These are phyloP conservation scores for Regulus satrapa DNA, from an alignment of 2,113 vertebrate genomes.

Conservation along the genomic window DNA sequence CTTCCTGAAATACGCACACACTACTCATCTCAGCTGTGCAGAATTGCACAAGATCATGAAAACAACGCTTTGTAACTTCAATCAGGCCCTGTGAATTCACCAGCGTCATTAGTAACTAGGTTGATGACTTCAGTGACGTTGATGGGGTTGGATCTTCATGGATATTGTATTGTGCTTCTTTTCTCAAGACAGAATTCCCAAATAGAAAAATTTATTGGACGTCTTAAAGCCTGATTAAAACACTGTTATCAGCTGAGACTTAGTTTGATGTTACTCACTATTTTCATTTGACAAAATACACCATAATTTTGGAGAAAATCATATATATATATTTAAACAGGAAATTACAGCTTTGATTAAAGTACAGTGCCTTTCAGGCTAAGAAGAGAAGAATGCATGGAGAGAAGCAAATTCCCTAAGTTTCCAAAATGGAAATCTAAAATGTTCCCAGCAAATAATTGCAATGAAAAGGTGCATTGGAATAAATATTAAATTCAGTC, in stretches of 20 bases:
- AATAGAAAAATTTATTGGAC: conserved; percentile 42
- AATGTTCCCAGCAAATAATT: conserved; percentile 3
- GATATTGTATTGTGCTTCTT: conserved; percentile 38
- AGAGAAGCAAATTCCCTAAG: background rate
- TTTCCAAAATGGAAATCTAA: conserved; percentile 6
- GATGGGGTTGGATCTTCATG: conserved; percentile 46
- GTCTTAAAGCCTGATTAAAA: conserved; percentile 54
- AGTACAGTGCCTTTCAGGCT: background rate
- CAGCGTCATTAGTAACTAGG: conserved; percentile 23
- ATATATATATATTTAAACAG: background rate
- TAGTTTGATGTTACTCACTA: conserved; percentile 20
- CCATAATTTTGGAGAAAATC: conserved; percentile 12
- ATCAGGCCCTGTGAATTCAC: conserved; percentile 41
- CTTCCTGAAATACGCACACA: background rate
- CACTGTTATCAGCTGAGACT: background rate
- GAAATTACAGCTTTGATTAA: conserved; percentile 24
- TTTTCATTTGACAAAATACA: conserved; percentile 40
- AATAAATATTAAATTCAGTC: background rate
- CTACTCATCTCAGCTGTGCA: background rate
- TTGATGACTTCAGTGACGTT: conserved; percentile 47
- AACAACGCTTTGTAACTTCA: conserved; percentile 48
- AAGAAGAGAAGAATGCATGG: background rate
- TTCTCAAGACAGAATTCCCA: conserved; percentile 49
- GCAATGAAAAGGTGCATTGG: background rate
- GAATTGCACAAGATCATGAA: conserved; percentile 37